Percentiles rank a stretch among this genome's conserved stretches.
Evolutionary conservation across 2,888 invertebrate genomes (phyloP).

Genomic region (Electrophaes corylata): DNA sequence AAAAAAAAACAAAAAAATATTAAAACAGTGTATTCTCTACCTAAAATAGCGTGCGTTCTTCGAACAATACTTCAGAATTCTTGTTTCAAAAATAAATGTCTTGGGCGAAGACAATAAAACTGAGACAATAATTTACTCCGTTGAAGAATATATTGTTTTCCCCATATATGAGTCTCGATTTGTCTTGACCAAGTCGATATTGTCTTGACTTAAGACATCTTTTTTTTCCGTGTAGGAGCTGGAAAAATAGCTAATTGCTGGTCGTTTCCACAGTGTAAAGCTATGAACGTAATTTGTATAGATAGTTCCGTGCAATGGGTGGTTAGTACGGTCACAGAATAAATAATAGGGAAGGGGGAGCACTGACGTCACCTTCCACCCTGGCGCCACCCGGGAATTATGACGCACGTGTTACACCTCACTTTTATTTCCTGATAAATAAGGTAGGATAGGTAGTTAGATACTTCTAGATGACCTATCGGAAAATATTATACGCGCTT

Average conservation of each 20-base stretch:
- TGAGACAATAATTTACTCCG: too few species aligned
- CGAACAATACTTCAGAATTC: too few species aligned
- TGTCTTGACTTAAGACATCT: too few species aligned
- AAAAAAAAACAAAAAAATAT: too few species aligned
- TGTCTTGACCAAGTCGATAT: too few species aligned
- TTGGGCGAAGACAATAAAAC: too few species aligned
- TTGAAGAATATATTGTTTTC: too few species aligned
- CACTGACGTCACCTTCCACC: conserved; percentile 57
- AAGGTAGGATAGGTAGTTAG: conserved; percentile 16
- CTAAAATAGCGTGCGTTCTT: too few species aligned
- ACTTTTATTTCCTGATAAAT: conserved; percentile 53
- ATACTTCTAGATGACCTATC: conserved; percentile 30
- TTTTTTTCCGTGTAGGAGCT: too few species aligned
- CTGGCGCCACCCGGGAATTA: conserved; percentile 51
- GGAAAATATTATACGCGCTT: conserved; percentile 26
- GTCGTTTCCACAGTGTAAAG: conserved; percentile 16
- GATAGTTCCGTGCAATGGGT: conserved; percentile 19
- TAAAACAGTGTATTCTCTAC: too few species aligned
- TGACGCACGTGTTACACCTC: conserved; percentile 65
- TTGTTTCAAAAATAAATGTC: too few species aligned
- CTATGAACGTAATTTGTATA: conserved; percentile 26
- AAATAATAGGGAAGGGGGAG: conserved; percentile 8
- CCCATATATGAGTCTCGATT: too few species aligned
- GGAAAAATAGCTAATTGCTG: conserved; percentile 14
- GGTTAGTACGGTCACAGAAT: background rate